phyloP scores from a whole-genome alignment of 2,888 invertebrate genomes.

The Candidula unifasciata region DNA sequence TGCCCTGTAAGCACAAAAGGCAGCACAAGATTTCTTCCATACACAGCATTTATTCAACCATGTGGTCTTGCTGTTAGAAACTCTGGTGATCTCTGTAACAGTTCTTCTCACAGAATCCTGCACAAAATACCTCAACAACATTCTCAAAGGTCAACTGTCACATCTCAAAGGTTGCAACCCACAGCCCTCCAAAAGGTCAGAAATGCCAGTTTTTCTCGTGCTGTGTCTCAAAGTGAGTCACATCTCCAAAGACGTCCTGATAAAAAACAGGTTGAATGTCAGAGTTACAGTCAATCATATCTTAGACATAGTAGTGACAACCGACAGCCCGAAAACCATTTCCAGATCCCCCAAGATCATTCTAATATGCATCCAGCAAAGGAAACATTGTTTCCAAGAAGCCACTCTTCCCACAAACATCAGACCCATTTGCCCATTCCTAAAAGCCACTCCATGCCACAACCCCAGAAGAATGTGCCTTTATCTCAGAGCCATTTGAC shows the following conservation, averaged over 20 bases:
- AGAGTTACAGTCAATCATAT: neutral
- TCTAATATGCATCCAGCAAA: too few species aligned
- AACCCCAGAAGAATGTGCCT: too few species aligned
- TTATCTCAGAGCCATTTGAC: too few species aligned
- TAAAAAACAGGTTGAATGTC: neutral
- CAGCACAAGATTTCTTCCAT: constrained; percentile 16
- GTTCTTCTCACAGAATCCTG: constrained; percentile 39
- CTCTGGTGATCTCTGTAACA: constrained; percentile 60
- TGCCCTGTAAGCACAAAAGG: neutral
- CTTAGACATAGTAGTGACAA: neutral
- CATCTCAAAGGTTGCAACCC: constrained; percentile 16
- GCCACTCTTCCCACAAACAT: too few species aligned
- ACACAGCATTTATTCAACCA: neutral
- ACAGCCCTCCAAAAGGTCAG: constrained; percentile 25
- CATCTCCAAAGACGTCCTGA: neutral
- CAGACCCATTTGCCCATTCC: too few species aligned
- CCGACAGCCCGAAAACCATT: neutral
- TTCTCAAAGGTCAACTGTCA: constrained; percentile 60
- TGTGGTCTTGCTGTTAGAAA: constrained; percentile 37
- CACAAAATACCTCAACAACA: constrained; percentile 57
- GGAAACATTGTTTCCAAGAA: too few species aligned
- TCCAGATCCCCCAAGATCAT: too few species aligned
- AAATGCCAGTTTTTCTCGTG: constrained; percentile 28
- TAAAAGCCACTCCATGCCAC: too few species aligned
- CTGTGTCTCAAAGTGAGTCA: constrained; percentile 5